Percentiles rank a stretch among this genome's conserved stretches.
These are phyloP conservation scores for Tenthredo mesomela DNA, from an alignment of 2,888 invertebrate genomes.

Conservation along the genomic window DNA sequence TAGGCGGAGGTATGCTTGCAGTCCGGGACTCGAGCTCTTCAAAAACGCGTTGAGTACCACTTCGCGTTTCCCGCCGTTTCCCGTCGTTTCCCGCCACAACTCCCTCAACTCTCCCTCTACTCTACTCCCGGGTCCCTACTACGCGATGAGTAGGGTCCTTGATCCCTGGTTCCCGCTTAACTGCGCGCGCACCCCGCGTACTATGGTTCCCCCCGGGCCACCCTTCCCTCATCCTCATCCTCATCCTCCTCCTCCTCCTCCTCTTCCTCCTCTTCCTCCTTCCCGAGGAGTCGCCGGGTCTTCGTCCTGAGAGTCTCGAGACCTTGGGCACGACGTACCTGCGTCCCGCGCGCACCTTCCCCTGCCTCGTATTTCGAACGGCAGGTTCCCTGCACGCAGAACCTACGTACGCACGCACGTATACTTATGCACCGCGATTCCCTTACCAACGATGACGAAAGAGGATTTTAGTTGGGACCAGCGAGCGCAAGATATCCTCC, in stretches of 20 bases:
- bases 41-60: slow-evolving; percentile 52
- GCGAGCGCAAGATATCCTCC: background rate
- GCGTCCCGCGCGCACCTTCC: slow-evolving; percentile 38
- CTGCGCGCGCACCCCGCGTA: slow-evolving; percentile 51
- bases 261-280: slow-evolving; percentile 3
- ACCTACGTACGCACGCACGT: slow-evolving; percentile 40
- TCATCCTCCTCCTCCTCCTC: background rate
- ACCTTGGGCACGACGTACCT: slow-evolving; percentile 48
- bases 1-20: slow-evolving; percentile 3
- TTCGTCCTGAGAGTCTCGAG: slow-evolving; percentile 50
- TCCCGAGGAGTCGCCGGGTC: slow-evolving; percentile 47
- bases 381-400: slow-evolving; percentile 47
- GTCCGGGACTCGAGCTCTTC: slow-evolving; percentile 8
- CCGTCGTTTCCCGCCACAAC: slow-evolving; percentile 50
- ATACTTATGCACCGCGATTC: slow-evolving; percentile 41
- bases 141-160: slow-evolving; percentile 48
- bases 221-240: slow-evolving; percentile 21
- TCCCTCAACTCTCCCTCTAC: slow-evolving; percentile 38
- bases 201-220: slow-evolving; percentile 16
- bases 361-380: slow-evolving; percentile 10
- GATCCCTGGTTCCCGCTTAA: slow-evolving; percentile 50
- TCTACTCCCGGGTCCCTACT: slow-evolving; percentile 49
- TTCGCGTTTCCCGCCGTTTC: slow-evolving; percentile 51
- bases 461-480: slow-evolving; percentile 11
- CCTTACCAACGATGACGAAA: slow-evolving; percentile 13